Base-by-base conservation (phyloP, 1,140 invertebrate species). In the Trichomalopsis sarcophagae region DNA sequence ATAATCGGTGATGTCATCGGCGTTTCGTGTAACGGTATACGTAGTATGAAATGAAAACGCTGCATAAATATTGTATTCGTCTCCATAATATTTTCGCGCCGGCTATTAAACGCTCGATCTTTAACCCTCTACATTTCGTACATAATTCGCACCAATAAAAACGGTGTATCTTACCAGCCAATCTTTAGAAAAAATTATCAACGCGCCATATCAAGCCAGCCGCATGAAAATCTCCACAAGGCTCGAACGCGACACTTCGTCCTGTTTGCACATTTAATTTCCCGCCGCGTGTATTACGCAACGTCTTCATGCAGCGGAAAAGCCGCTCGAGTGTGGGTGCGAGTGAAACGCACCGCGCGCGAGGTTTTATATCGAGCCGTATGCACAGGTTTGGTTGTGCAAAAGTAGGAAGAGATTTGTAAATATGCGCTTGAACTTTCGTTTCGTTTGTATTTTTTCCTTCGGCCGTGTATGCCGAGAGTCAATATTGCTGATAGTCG, bases 381-480 rank as follows among this genome's bases (percentile, higher is more conserved):
- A 36, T 55, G 14, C 17, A 21, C 50, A 14, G 0, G 55, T 6
- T n/a, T 44, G 40, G 55, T 74, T 74, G 73, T 74, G 73, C 36
- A 74, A 74, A 74, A 33, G 30, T 36, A 74, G 73, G 73, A 74
- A 74, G 73, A 74, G 73, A 14, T 44, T 74, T 33, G 17, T 21
- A 30, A 71, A 71, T 71, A 30, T 30, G 36, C 73, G 73, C 73
- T 40, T 74, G 73, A 44, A 40, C 73, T 74, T 74, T 74, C 33
- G 2, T 74, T 40, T 36, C 73, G 11, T 33, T 74, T 74, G 27
- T 27, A 21, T 17, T 74, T 33, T 74, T 33, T 74, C 17, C 17
- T n/a, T 62, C 55, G 55, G 17, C 21, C 14, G 13, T 50, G 47
- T 50, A 50, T 50, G 14, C 47, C 6, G 6, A 62, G 55, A 62